Evolutionary conservation across 2,888 invertebrate genomes (phyloP).

Genomic region (Cantharis rufa): DNA sequence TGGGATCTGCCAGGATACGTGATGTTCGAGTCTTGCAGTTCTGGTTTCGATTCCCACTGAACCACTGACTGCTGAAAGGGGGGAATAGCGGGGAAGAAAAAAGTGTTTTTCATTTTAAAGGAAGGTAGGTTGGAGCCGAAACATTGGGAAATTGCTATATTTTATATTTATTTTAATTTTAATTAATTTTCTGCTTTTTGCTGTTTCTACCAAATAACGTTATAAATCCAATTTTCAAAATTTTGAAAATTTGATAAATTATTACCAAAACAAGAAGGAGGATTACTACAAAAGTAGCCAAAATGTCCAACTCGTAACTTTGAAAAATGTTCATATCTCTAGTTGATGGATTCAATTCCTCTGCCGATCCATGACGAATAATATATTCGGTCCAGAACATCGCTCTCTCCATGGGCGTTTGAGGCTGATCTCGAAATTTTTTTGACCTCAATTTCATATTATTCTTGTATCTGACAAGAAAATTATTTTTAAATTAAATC

Average conservation of each 20-base stretch:
- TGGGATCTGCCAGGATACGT: too few species aligned
- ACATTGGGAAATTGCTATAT: too few species aligned
- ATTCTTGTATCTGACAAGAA: conserved; percentile 27
- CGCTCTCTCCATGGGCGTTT: conserved; percentile 29
- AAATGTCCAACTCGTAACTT: neutral
- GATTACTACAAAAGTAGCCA: neutral
- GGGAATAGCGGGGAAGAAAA: too few species aligned
- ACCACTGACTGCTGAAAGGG: too few species aligned
- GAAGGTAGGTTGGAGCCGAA: too few species aligned
- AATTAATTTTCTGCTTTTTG: neutral
- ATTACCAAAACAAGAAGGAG: neutral
- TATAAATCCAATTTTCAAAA: neutral
- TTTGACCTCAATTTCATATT: conserved; percentile 28
- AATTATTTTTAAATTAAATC: too few species aligned
- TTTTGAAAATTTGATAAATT: neutral
- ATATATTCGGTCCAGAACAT: conserved; percentile 33
- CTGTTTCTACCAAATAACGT: neutral
- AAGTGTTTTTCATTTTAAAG: too few species aligned
- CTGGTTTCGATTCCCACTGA: too few species aligned
- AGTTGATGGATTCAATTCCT: conserved; percentile 18
- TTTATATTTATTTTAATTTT: neutral
- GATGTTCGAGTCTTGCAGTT: too few species aligned
- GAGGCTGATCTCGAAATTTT: conserved; percentile 30
- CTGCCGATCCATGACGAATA: conserved; percentile 23
- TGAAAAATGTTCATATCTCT: conserved; percentile 21